Evolutionary conservation across 2,888 invertebrate species (phyloP), one percentile per base, ranked within the genome.

Genomic region (Scelioninae gen. 1): DNA sequence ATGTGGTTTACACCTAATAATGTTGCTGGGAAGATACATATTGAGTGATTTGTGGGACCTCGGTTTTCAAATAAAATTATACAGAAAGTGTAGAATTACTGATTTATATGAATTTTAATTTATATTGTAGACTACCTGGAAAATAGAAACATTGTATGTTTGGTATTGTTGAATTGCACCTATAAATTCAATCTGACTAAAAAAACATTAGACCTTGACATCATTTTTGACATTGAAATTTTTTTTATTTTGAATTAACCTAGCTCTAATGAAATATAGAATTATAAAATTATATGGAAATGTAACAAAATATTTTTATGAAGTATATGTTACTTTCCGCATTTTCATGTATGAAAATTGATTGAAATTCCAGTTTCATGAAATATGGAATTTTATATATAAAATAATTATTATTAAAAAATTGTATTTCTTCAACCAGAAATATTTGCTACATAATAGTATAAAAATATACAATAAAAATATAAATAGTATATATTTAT

Each of bases 1-100:
- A 74, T 76, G 29, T 6, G n/a, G 13, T 72, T 62, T 60, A 43
- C 72, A 72, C 60, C 72, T 43, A 60, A 62, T 62, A 60, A 72
- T 72, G 72, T 53, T 60, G 62, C 0, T 62, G 53, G 38, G 5
- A 2, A 10, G 29, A 43, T 51, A 62, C 43, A 49, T 32, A 60
- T 56, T 53, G 62, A 72, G 38, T 71, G 60, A 71, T 71, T 60
- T 71, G 60, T 60, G 29, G 5, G 38, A 31, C 38, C 15, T 15
- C 15, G 43, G 15, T 60, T 49, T 71, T 49, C 49, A 60, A 49
- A 51, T 49, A 40, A 60, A 60, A 47, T 58, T 34, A 40, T 10
- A 40, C 6, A 8, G 31, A 53, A 66, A 47, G 45, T 58, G 4
- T 45, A 16, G 47, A 29, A 23, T 53, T 32, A 9, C 32, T 47